Percentiles rank a stretch among this genome's conserved stretches.
Conservation (phyloP, 1,140 invertebrate genomes). For the Himalopsyche phryganea region DNA sequence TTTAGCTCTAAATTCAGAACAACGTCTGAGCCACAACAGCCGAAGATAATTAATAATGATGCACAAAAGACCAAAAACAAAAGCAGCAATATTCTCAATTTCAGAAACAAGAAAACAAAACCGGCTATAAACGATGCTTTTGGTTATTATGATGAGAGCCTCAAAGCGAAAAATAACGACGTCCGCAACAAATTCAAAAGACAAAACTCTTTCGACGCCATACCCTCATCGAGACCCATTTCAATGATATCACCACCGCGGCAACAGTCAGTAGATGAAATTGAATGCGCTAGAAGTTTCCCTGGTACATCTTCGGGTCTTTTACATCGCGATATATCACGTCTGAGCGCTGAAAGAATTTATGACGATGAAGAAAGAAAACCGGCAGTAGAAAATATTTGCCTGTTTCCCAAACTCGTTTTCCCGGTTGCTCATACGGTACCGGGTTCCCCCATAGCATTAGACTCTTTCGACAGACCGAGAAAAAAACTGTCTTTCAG, state of each 20-base stretch:
- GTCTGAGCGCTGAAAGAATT: background rate
- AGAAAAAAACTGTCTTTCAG: constrained; percentile 82
- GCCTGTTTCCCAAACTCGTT: constrained; percentile 44
- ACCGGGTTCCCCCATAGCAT: constrained; percentile 31
- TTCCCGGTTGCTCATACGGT: constrained; percentile 43
- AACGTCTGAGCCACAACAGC: background rate
- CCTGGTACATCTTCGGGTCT: constrained; percentile 14
- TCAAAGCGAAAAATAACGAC: constrained; percentile 1
- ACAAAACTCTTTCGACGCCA: constrained; percentile 20
- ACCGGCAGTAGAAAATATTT: constrained; percentile 42
- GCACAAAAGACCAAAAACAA: constrained; percentile 3
- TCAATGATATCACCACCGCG: constrained; percentile 9
- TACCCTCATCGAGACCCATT: constrained; percentile 4
- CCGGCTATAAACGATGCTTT: no score
- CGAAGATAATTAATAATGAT: background rate
- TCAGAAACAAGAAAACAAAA: constrained; percentile 2
- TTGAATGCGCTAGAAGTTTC: constrained; percentile 8
- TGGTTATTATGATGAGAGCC: background rate
- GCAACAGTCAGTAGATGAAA: constrained; percentile 10
- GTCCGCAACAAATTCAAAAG: constrained; percentile 12
- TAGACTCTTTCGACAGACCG: constrained; percentile 58
- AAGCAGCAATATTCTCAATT: constrained; percentile 7
- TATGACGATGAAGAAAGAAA: constrained; percentile 12
- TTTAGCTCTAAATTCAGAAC: constrained; percentile 20
- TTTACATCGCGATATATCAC: constrained; percentile 2